Conservation (phyloP, 2,888 invertebrate species). For the Mayetiola destructor region DNA sequence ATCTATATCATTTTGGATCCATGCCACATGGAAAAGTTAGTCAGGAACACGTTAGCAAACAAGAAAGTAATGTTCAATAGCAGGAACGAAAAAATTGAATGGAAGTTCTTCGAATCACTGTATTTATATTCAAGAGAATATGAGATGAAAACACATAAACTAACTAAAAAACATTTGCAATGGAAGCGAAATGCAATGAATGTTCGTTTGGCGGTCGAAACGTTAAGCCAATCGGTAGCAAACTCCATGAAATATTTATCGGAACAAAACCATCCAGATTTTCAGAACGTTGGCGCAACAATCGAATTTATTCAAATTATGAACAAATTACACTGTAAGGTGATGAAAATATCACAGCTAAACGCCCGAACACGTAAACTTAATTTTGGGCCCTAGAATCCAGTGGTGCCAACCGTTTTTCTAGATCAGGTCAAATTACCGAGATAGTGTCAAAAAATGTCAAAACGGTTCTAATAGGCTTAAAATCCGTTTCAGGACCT, state of each 20-base stretch:
- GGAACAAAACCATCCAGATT: not conserved
- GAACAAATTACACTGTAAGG: no score
- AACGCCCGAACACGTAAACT: no score
- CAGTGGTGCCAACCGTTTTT: no score
- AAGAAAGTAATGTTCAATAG: not conserved
- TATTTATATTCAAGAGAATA: not conserved
- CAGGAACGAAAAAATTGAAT: not conserved
- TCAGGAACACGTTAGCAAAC: not conserved
- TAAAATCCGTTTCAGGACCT: no score
- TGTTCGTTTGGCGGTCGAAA: not conserved
- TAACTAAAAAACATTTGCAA: no score
- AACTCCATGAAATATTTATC: not conserved
- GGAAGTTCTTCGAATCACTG: not conserved
- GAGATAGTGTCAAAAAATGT: no score
- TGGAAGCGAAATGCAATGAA: not conserved
- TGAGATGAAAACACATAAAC: not conserved
- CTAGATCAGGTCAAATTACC: no score
- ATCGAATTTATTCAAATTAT: not conserved
- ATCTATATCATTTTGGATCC: not conserved
- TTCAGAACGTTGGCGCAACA: not conserved
- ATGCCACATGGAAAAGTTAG: not conserved
- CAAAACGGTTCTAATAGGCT: no score
- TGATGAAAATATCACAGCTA: no score
- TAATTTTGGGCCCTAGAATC: no score
- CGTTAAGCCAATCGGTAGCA: not conserved